phyloP scores from a whole-genome alignment of 2,888 invertebrate genomes.

The Aphrophora alni region DNA sequence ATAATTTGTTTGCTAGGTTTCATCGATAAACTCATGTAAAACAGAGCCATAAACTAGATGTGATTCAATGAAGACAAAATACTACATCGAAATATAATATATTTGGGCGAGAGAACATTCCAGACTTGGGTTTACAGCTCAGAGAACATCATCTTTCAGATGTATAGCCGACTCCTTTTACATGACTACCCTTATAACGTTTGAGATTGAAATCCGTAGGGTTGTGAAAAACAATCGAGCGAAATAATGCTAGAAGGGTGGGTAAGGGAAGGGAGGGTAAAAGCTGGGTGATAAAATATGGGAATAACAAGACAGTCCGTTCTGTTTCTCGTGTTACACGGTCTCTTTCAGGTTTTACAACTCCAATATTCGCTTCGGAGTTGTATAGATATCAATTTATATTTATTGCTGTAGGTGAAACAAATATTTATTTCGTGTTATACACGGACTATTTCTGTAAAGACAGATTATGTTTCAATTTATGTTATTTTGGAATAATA shows the following conservation, averaged over 20 bases:
- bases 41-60: too few relatives aligned
- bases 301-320: conserved; percentile 1
- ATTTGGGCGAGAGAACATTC: not conserved
- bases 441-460: too few relatives aligned
- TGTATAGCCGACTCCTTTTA: not conserved
- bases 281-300: not conserved
- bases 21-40: too few relatives aligned
- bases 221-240: conserved; percentile 2
- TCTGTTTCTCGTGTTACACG: too few relatives aligned
- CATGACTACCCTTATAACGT: conserved; percentile 9
- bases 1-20: too few relatives aligned
- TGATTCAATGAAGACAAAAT: not conserved
- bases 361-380: not conserved
- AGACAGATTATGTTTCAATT: too few relatives aligned
- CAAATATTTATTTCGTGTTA: too few relatives aligned
- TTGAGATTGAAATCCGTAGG: conserved; percentile 4
- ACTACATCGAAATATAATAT: not conserved
- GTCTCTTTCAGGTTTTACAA: not conserved
- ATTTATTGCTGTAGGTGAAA: not conserved
- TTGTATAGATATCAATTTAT: not conserved
- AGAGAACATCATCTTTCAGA: not conserved
- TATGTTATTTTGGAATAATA: too few relatives aligned
- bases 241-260: not conserved
- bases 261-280: not conserved
- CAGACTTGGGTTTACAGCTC: not conserved